Conservation (phyloP, 2,797 vertebrate species). For the Cossypha polioptera region DNA sequence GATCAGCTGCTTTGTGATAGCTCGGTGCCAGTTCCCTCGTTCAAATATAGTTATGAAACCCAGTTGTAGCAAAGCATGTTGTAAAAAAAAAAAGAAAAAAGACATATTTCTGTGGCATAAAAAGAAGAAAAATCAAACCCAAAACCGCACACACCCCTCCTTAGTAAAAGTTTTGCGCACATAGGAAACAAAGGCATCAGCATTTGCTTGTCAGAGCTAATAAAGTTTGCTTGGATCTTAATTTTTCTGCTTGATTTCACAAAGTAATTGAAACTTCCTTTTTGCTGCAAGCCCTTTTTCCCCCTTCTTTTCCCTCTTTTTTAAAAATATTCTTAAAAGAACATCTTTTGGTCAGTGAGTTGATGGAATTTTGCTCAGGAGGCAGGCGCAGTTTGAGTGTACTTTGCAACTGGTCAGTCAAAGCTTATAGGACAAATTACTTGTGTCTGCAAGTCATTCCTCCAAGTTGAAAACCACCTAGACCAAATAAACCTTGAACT, state of each 20-base stretch:
- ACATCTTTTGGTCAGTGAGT: conserved; percentile 73
- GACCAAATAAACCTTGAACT: conserved; percentile 51
- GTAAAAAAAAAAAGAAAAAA: not conserved
- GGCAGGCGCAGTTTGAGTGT: not conserved
- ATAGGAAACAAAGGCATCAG: conserved; percentile 68
- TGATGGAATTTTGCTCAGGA: conserved; percentile 67
- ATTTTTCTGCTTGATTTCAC: conserved; percentile 82
- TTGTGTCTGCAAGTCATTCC: conserved; percentile 44
- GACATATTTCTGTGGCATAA: conserved; percentile 29
- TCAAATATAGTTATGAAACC: not conserved
- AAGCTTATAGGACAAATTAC: conserved; percentile 41
- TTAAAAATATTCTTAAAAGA: conserved; percentile 60
- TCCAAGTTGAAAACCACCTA: conserved; percentile 40
- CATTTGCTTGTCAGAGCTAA: conserved; percentile 79
- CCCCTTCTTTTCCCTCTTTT: not conserved
- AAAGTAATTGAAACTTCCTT: conserved; percentile 84
- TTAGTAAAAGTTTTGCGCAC: conserved; percentile 43
- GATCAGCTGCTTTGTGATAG: conserved; percentile 18
- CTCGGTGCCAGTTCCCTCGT: not conserved
- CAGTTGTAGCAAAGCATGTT: not conserved
- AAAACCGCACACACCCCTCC: not conserved
- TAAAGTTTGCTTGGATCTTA: conserved; percentile 82
- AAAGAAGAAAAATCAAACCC: conserved; percentile 20
- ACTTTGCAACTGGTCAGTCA: conserved; percentile 13
- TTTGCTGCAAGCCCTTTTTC: conserved; percentile 25